A percentile compares a stretch with the other conserved stretches of the same genome.
phyloP scores from a whole-genome alignment of 2,113 vertebrate genomes.

The Mustelus asterias region DNA sequence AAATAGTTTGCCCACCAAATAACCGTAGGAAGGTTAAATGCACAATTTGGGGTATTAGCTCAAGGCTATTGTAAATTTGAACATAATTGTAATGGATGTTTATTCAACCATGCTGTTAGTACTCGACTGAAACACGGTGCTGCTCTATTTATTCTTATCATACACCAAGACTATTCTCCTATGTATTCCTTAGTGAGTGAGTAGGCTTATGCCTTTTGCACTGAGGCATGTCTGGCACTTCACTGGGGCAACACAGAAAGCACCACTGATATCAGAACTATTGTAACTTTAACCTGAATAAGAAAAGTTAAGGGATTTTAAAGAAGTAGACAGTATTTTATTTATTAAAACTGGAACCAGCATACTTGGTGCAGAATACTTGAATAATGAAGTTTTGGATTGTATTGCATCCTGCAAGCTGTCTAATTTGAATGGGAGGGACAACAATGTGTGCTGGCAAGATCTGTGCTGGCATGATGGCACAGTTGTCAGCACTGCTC shows the following conservation, averaged over 20 bases:
- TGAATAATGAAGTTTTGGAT: background rate
- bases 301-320: background rate
- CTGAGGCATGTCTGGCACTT: slow-evolving; percentile 5
- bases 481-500: too few species aligned
- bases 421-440: background rate
- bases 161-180: background rate
- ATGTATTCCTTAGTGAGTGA: background rate
- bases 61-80: background rate
- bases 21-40: background rate
- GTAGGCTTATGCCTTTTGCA: background rate
- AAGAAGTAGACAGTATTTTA: background rate
- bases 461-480: background rate
- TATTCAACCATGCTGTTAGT: background rate
- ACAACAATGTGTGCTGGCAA: background rate
- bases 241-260: background rate
- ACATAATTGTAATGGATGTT: background rate
- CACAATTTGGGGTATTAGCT: background rate
- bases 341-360: background rate
- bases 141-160: background rate
- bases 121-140: background rate
- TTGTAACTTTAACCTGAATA: background rate
- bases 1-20: background rate
- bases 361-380: background rate
- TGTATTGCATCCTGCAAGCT: background rate
- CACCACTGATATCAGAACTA: background rate